Evolutionary conservation across 1,140 invertebrate genomes (phyloP).

Genomic region (Callitettix versicolor): DNA sequence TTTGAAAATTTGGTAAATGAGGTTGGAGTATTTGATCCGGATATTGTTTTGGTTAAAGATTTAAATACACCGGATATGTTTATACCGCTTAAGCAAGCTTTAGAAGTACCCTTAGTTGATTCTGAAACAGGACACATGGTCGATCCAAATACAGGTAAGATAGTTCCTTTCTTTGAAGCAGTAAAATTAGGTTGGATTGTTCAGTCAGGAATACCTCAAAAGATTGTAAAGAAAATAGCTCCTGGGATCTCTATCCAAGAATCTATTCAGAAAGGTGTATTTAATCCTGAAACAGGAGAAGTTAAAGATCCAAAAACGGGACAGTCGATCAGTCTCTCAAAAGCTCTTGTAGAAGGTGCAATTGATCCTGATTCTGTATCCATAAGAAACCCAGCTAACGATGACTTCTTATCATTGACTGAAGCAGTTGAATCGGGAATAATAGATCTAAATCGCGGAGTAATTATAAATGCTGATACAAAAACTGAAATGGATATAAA

Average conservation of each 20-base stretch:
- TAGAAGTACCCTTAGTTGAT: conserved; percentile 63
- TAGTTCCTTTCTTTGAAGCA: conserved; percentile 75
- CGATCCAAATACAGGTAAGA: conserved; percentile 67
- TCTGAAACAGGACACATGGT: conserved; percentile 67
- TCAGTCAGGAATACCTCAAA: conserved; percentile 25
- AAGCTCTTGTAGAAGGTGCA: conserved; percentile 59
- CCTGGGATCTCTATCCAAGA: conserved; percentile 46
- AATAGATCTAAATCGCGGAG: conserved; percentile 60
- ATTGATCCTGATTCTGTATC: conserved; percentile 63
- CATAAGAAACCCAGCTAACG: conserved; percentile 54
- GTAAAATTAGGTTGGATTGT: conserved; percentile 60
- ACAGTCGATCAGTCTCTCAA: conserved; percentile 47
- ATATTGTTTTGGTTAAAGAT: conserved; percentile 68
- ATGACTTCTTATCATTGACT: conserved; percentile 56
- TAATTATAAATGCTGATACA: conserved; percentile 56
- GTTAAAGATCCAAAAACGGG: conserved; percentile 51
- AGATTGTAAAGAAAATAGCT: conserved; percentile 21
- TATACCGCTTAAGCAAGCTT: conserved; percentile 59
- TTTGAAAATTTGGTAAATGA: conserved; percentile 68
- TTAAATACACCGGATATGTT: conserved; percentile 51
- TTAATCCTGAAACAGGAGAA: conserved; percentile 43
- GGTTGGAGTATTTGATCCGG: conserved; percentile 61
- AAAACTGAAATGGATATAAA: conserved; percentile 54
- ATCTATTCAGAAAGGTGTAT: conserved; percentile 52
- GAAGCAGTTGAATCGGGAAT: conserved; percentile 67